A percentile compares a stretch with the other conserved stretches of the same genome.
These are phyloP conservation scores for Megastigmus dorsalis DNA, from an alignment of 2,888 invertebrate genomes.

Conservation along the genomic window DNA sequence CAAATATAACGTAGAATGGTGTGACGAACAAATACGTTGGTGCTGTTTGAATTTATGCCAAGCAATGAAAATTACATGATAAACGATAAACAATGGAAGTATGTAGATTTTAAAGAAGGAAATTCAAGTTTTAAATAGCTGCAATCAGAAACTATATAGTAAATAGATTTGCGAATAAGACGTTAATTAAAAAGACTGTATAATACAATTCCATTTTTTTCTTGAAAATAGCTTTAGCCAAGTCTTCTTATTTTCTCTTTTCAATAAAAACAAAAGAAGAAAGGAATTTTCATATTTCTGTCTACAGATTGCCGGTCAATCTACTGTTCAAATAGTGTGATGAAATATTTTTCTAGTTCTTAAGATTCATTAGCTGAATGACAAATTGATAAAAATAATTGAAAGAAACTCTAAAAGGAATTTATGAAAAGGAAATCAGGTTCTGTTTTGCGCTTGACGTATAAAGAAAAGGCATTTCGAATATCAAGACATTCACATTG, in stretches of 20 bases:
- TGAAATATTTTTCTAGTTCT: conserved; percentile 61
- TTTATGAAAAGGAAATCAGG: neutral
- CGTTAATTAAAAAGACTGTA: conserved; percentile 36
- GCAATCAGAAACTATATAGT: conserved; percentile 13
- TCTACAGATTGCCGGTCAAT: conserved; percentile 61
- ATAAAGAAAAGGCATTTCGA: conserved; percentile 7
- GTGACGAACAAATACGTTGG: neutral
- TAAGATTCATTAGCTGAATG: conserved; percentile 18
- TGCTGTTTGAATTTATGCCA: neutral
- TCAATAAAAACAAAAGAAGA: conserved; percentile 8
- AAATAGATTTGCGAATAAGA: conserved; percentile 22
- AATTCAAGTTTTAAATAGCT: conserved; percentile 27
- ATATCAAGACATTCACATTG: conserved; percentile 22
- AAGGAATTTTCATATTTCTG: conserved; percentile 21
- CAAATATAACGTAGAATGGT: conserved; percentile 7
- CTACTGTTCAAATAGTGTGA: conserved; percentile 50
- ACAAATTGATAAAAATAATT: conserved; percentile 10
- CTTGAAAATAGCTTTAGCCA: conserved; percentile 28
- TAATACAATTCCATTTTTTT: conserved; percentile 26
- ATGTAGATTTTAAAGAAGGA: conserved; percentile 9
- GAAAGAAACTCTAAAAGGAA: neutral
- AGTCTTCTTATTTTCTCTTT: conserved; percentile 24
- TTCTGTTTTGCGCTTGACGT: neutral
- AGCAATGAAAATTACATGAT: neutral
- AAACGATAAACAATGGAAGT: conserved; percentile 17